A percentile compares a stretch with the other conserved stretches of the same genome.
Conservation (phyloP, 2,888 invertebrate genomes). For the Cantharis flavilabris region DNA sequence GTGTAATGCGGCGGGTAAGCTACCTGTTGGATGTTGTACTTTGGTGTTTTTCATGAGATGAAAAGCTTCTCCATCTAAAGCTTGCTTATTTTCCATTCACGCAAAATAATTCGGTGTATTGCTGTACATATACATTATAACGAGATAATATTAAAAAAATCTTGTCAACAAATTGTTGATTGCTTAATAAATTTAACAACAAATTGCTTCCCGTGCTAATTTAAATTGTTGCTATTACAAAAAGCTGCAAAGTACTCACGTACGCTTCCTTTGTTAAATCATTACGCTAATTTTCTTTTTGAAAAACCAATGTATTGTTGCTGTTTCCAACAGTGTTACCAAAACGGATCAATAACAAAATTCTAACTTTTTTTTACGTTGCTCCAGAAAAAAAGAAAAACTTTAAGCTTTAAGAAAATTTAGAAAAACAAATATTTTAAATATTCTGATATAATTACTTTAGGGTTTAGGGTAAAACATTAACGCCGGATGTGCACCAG, state of each 20-base stretch:
- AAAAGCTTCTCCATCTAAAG: background rate
- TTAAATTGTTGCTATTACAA: background rate
- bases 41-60: slow-evolving; percentile 16
- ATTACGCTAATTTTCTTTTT: background rate
- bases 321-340: background rate
- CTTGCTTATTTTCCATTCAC: background rate
- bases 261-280: background rate
- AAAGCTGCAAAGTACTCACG: background rate
- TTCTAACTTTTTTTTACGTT: background rate
- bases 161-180: background rate
- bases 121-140: background rate
- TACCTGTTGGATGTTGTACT: slow-evolving; percentile 51
- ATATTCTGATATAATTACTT: background rate
- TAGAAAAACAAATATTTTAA: background rate
- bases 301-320: background rate
- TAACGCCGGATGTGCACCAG: background rate
- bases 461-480: background rate
- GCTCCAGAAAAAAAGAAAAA: background rate
- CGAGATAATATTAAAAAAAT: background rate
- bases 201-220: background rate
- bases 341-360: background rate
- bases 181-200: background rate
- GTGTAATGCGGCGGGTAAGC: slow-evolving; percentile 80
- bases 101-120: background rate
- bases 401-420: no score